A percentile compares a stretch with the other conserved stretches of the same genome.
Conservation (phyloP, 2,113 vertebrate genomes). For the Indicator maculatus region DNA sequence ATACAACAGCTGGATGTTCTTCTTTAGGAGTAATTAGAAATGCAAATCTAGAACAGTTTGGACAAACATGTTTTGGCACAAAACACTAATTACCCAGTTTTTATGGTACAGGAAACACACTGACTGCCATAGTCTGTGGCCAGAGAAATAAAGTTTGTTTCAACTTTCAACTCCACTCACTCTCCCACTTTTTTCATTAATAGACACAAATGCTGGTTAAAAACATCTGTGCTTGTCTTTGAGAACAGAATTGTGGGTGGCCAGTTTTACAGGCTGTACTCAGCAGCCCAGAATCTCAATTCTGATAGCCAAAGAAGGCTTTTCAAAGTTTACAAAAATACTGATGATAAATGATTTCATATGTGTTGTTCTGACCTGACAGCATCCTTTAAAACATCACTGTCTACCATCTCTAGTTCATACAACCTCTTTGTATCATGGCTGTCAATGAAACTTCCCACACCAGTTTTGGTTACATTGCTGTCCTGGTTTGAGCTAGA, state of each 20-base stretch:
- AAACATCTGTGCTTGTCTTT: not conserved
- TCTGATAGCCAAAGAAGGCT: not conserved
- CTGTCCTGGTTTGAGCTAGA: no score
- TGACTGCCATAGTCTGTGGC: not conserved
- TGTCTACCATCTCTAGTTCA: not conserved
- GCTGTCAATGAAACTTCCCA: not conserved
- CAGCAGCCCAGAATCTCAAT: not conserved
- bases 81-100: not conserved
- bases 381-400: not conserved
- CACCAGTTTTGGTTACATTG: not conserved
- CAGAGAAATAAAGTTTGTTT: not conserved
- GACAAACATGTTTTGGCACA: not conserved
- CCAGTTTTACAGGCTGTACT: not conserved
- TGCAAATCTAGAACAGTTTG: not conserved
- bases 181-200: not conserved
- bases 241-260: not conserved
- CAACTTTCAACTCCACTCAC: not conserved
- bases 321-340: not conserved
- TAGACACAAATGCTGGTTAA: not conserved
- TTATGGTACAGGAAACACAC: not conserved
- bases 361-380: not conserved
- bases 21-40: not conserved
- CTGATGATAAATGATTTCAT: not conserved
- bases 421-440: not conserved
- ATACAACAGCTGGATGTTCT: fast-evolving